A percentile compares a stretch with the other conserved stretches of the same genome.
Evolutionary conservation across 2,888 invertebrate genomes (phyloP).

Genomic region (Volucella bombylans): DNA sequence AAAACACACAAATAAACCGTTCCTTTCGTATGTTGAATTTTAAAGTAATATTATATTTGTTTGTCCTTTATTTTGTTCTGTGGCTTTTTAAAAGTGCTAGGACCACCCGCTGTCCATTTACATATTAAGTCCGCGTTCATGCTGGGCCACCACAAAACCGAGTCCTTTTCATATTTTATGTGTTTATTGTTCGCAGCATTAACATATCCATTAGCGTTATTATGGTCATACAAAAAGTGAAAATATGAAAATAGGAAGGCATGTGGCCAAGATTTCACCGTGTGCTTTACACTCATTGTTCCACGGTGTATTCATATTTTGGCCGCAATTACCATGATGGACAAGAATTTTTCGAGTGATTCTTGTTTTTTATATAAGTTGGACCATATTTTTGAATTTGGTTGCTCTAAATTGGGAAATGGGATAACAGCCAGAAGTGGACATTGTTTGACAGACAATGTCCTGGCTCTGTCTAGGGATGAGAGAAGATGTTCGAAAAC

Average conservation of each 20-base stretch:
- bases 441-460: constrained; percentile 39
- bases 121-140: constrained; percentile 67
- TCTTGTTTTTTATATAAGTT: constrained; percentile 16
- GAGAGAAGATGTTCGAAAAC: too few species aligned
- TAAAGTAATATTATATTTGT: constrained; percentile 19
- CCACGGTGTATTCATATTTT: constrained; percentile 47
- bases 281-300: constrained; percentile 40
- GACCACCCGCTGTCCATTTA: constrained; percentile 70
- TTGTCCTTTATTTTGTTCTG: neutral
- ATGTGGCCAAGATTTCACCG: constrained; percentile 36
- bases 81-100: neutral
- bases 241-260: constrained; percentile 7
- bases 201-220: constrained; percentile 72
- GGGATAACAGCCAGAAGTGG: neutral
- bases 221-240: constrained; percentile 40
- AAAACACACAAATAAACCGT: constrained; percentile 4
- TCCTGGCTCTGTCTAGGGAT: neutral
- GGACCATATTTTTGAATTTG: constrained; percentile 13
- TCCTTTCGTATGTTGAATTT: constrained; percentile 43
- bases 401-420: neutral
- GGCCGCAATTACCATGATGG: constrained; percentile 61
- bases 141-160: constrained; percentile 36
- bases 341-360: constrained; percentile 17
- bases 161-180: constrained; percentile 39
- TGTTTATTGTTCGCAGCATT: constrained; percentile 65